Conservation (phyloP, 2,888 invertebrate genomes). For the Melanchra persicariae region DNA sequence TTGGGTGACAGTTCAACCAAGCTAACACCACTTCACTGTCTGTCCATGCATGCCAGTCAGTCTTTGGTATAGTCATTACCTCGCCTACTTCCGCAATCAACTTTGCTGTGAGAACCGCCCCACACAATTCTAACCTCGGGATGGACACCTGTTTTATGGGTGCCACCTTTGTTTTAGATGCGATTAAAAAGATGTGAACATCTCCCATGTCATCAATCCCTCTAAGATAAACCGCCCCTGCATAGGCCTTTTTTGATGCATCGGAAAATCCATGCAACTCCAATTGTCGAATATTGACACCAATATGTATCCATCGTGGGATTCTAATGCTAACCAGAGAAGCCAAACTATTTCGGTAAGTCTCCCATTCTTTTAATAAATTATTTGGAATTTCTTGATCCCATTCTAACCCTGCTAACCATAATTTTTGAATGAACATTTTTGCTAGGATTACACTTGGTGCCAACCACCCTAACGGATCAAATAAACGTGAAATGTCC, state of each 20-base stretch:
- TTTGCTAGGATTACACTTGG: neutral
- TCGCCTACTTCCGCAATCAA: too few relatives aligned
- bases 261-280: neutral
- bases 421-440: neutral
- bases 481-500: constrained; percentile 18
- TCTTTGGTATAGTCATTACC: too few relatives aligned
- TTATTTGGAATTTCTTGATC: neutral
- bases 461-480: constrained; percentile 22
- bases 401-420: neutral
- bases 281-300: neutral
- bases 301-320: neutral
- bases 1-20: neutral
- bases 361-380: constrained; percentile 1
- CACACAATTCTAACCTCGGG: too few relatives aligned
- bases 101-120: too few relatives aligned
- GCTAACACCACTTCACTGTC: too few relatives aligned
- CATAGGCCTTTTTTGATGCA: neutral
- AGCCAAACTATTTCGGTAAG: neutral
- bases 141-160: too few relatives aligned
- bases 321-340: neutral
- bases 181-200: too few relatives aligned
- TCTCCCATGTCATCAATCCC: neutral
- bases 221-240: neutral
- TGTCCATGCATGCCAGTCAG: too few relatives aligned
- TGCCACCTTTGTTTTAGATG: too few relatives aligned